Percentiles rank a stretch among this genome's conserved stretches.
Conservation (phyloP, 2,797 vertebrate genomes). For the Sitta carolinensis region DNA sequence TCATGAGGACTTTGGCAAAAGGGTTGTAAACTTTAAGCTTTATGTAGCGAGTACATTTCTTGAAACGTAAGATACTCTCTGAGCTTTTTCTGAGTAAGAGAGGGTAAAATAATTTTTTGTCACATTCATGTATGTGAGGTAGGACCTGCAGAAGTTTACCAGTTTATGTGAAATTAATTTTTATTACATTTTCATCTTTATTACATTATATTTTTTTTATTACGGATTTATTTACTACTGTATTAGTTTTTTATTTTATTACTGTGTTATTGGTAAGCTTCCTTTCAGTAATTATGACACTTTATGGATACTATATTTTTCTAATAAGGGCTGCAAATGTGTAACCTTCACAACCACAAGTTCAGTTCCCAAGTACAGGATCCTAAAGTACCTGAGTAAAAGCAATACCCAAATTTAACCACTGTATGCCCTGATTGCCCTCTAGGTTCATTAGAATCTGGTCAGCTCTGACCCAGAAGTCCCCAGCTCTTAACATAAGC, state of each 20-base stretch:
- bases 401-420: not conserved
- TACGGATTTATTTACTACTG: not conserved
- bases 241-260: not conserved
- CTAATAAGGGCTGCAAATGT: not conserved
- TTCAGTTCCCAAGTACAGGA: not conserved
- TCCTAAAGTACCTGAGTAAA: not conserved
- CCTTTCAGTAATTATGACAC: not conserved
- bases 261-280: not conserved
- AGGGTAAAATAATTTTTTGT: not conserved
- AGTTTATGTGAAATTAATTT: not conserved
- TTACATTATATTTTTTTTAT: not conserved
- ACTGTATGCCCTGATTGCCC: not conserved
- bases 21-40: not conserved
- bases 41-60: not conserved
- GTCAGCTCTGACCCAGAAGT: not conserved
- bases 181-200: not conserved
- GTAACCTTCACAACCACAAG: not conserved
- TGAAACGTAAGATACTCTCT: not conserved
- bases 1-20: not conserved
- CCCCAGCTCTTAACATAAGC: not conserved
- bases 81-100: not conserved
- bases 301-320: not conserved
- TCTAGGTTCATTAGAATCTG: not conserved
- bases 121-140: not conserved
- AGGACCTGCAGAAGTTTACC: not conserved